phyloP scores from a whole-genome alignment of 2,888 invertebrate genomes.

The Drosophila basisetae region DNA sequence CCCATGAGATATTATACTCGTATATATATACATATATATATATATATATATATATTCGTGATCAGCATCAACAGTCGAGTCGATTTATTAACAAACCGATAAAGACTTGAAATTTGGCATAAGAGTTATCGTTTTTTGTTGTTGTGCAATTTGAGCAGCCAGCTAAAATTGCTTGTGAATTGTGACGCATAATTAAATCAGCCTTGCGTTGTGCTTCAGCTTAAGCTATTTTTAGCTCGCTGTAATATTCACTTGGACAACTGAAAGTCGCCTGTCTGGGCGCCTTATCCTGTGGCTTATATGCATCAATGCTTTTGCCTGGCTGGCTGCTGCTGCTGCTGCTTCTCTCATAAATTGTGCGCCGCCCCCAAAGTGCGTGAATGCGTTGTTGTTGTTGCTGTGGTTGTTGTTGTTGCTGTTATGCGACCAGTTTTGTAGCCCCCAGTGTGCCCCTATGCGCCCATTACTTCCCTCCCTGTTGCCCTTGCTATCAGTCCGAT shows the following conservation, averaged over 20 bases:
- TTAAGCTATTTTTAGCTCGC: conserved; percentile 21
- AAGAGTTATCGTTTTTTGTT: background rate
- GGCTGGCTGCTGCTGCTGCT: background rate
- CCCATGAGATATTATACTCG: no score
- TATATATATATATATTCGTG: background rate
- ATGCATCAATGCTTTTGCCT: conserved; percentile 26
- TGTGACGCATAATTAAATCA: background rate
- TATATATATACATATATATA: background rate
- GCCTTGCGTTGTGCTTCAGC: background rate
- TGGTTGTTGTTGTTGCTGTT: background rate
- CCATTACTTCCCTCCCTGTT: background rate
- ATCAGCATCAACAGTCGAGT: background rate
- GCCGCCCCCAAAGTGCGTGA: conserved; percentile 33
- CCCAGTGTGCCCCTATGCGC: background rate
- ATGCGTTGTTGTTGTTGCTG: background rate
- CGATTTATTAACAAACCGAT: background rate
- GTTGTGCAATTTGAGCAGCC: background rate
- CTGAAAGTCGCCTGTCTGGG: conserved; percentile 23
- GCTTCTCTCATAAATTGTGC: conserved; percentile 1
- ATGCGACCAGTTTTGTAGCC: conserved; percentile 21
- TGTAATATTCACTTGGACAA: conserved; percentile 5
- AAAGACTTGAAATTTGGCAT: background rate
- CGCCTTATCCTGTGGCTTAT: conserved; percentile 39
- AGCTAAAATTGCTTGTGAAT: conserved; percentile 9
- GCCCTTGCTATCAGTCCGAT: conserved; percentile 6